Evolutionary conservation across 2,888 invertebrate species (phyloP), one percentile per base, ranked within the genome.

Genomic region (Athrips mouffetella): DNA sequence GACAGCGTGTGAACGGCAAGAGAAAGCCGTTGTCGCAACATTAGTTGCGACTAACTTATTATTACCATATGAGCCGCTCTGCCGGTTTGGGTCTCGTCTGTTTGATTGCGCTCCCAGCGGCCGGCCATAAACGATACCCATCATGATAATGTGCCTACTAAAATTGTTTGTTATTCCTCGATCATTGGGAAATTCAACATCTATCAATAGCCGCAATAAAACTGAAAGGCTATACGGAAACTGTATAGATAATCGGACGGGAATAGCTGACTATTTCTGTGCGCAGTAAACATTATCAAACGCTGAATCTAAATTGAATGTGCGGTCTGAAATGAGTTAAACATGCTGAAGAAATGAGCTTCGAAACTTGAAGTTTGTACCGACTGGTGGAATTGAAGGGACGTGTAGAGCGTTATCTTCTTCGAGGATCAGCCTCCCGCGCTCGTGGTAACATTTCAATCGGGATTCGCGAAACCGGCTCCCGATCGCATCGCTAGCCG

Each of bases 1-100:
- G 87, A 87, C 87, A 86, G 87, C 87, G 87, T 88, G 87, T 81
- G 87, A 88, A 88, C 83, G 77, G 58, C 50, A 59, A 67, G 86
- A 80, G 87, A 87, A 87, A 88, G 87, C 80, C 67, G 77, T 68
- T 73, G 83, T 83, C 76, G 85, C 81, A 80, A 80, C 81, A 76
- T 79, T 73, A 71, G 73, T 71, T 68, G n/a, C n/a, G n/a, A n/a
- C n/a, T n/a, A 63, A 68, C 60, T 57, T 70, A 70, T 67, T 72
- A 73, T 74, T 74, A 77, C 70, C 70, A 75, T 73, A 69, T 65
- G 67, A 76, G 65, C 62, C 57, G 67, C 67, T 73, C 65, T 61
- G 60, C 68, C 66, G 65, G 66, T 70, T 78, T 70, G 60, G 65
- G 65, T 63, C 62, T 40, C 59, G 57, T 64, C 66, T 69, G 67